Evolutionary conservation across 2,797 vertebrate species (phyloP).

Genomic region (Todus mexicanus): DNA sequence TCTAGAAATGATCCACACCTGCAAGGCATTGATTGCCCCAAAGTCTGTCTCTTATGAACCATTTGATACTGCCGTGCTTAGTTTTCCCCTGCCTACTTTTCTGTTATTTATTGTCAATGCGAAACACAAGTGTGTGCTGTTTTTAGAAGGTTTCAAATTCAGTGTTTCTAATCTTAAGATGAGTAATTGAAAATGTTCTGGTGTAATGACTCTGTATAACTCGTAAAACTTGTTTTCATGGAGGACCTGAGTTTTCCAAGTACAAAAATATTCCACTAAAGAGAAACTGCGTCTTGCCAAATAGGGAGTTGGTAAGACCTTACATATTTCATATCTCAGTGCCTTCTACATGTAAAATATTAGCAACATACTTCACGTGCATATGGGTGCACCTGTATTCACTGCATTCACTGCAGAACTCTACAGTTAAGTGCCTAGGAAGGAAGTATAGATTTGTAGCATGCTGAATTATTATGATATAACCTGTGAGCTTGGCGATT

Average conservation of each 20-base stretch:
- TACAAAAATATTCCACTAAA: background rate
- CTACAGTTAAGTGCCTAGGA: background rate
- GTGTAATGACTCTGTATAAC: background rate
- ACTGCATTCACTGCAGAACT: background rate
- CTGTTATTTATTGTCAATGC: background rate
- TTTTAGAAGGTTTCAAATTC: background rate
- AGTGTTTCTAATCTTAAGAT: background rate
- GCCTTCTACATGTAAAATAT: background rate
- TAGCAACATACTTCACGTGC: background rate
- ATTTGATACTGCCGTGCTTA: background rate
- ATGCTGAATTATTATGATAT: background rate
- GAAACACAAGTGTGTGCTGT: background rate
- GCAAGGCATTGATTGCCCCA: background rate
- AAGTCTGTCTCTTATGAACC: background rate
- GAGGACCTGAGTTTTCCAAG: background rate
- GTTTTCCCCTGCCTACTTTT: background rate
- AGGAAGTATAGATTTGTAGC: background rate
- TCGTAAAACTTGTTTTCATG: background rate
- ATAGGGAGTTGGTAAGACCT: background rate
- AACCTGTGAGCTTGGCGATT: background rate
- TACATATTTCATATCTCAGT: background rate
- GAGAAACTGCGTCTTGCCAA: background rate
- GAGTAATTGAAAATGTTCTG: background rate
- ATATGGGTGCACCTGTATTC: background rate
- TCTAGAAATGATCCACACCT: background rate